Conservation (phyloP, 2,888 invertebrate species). For the Lasioglossum lativentre region DNA sequence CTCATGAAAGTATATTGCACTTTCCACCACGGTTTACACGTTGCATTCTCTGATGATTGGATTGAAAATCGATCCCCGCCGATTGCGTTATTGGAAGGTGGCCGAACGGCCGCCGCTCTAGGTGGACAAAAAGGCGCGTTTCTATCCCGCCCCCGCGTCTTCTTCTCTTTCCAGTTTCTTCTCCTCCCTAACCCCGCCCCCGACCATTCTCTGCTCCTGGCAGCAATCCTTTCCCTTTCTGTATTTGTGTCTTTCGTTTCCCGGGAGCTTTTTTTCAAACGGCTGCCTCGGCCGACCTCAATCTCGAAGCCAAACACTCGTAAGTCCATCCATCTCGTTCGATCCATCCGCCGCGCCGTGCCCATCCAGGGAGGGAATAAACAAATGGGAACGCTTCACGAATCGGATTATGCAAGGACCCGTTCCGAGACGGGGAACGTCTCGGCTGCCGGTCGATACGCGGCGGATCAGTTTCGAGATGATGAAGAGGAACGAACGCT, state of each 20-base stretch:
- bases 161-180: conserved; percentile 14
- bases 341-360: neutral
- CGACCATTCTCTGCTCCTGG: neutral
- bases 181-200: neutral
- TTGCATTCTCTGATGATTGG: conserved; percentile 82
- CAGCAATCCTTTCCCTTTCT: conserved; percentile 39
- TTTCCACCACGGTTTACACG: conserved; percentile 78
- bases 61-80: conserved; percentile 81
- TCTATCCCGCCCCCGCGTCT: conserved; percentile 24
- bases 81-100: conserved; percentile 72
- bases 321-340: conserved; percentile 43
- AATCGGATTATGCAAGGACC: conserved; percentile 52
- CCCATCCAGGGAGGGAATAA: conserved; percentile 42
- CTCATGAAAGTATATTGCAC: conserved; percentile 82
- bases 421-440: neutral
- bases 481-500: neutral
- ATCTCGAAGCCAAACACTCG: conserved; percentile 70
- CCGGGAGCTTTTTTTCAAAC: conserved; percentile 5
- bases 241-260: conserved; percentile 8
- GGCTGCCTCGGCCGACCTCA: conserved; percentile 46
- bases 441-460: conserved; percentile 24
- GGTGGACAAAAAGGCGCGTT: conserved; percentile 59
- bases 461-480: neutral
- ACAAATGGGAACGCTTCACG: conserved; percentile 60
- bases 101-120: conserved; percentile 25